phyloP scores from a whole-genome alignment of 1,140 invertebrate species.

The Drosophila virilis region DNA sequence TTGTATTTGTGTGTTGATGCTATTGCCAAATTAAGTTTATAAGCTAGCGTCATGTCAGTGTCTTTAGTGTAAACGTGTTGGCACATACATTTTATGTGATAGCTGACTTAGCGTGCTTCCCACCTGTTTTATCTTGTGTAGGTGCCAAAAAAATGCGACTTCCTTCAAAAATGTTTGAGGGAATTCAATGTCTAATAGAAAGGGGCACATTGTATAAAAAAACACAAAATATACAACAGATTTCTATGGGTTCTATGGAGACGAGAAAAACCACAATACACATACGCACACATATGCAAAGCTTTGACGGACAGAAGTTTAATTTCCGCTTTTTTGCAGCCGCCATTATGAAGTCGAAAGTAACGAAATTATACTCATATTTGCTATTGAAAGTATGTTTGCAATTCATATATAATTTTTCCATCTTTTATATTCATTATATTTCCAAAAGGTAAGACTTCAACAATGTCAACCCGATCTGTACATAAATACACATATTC shows the following conservation, averaged over 20 bases:
- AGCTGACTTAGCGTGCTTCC: neutral
- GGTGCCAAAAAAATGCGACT: conserved; percentile 18
- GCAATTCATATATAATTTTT: conserved; percentile 51
- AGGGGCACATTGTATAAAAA: conserved; percentile 12
- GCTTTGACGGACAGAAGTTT: conserved; percentile 51
- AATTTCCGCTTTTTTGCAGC: conserved; percentile 69
- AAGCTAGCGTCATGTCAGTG: neutral
- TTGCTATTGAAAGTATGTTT: conserved; percentile 29
- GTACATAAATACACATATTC: conserved; percentile 54
- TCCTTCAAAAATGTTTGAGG: conserved; percentile 56
- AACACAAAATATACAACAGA: conserved; percentile 23
- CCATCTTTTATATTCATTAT: conserved; percentile 21
- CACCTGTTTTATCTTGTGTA: neutral
- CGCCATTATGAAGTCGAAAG: conserved; percentile 33
- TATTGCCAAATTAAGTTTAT: neutral
- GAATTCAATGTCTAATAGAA: conserved; percentile 41
- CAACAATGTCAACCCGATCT: conserved; percentile 38
- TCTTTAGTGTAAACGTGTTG: neutral
- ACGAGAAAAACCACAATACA: neutral
- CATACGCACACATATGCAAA: neutral
- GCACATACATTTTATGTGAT: neutral
- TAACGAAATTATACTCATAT: conserved; percentile 23
- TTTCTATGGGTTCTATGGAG: neutral
- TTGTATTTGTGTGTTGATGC: neutral
- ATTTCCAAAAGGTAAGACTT: conserved; percentile 29